Base-by-base conservation (phyloP, 2,888 invertebrate species). In the Agriopis aurantiaria region DNA sequence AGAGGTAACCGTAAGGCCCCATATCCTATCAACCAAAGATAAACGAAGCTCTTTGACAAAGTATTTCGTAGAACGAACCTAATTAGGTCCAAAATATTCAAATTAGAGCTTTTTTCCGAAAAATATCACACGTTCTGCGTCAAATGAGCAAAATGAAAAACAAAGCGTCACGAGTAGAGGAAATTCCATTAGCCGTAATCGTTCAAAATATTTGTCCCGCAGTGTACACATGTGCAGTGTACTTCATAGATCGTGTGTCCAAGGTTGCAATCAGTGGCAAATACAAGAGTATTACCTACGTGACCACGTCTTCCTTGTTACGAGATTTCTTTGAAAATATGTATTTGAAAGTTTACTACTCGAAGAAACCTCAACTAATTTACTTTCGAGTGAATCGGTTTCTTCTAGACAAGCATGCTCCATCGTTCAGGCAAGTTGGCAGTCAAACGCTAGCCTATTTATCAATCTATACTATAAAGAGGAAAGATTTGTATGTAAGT, bases 121-220 rank as follows among this genome's bases (percentile, higher is more conserved):
- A 52, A 61, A 62, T 61, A 48, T 51, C 33, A 56, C 56, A 53
- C 33, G 40, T n/a, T 11, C 9, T 65, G 53, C 66, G 62, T 72
- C 65, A 71, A 68, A 66, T 62, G 48, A 61, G 43, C 53, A n/a
- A 72, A 77, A 78, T 60, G 74, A 78, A 82, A 82, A 81, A 78
- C 74, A 78, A 80, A 74, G 68, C 72, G 67, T 82, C 80, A 77
- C 73, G 65, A 74, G 78, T 77, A 82, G 79, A 77, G 75, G 46
- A 6, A 43, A 82, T 83, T 81, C 83, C 82, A 85, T 82, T 81
- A 82, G 73, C 72, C 72, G 71, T 65, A 70, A 57, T 46, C 72
- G 75, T 76, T 76, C 80, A 87, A 85, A 88, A 88, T 86, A 88
- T 88, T 88, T 88, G 83, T 81, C 77, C 77, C 81, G 73, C 72